Evolutionary conservation across 2,113 vertebrate genomes (phyloP), one percentile per base, ranked within the genome.

Genomic region (Spilogale gracilis): DNA sequence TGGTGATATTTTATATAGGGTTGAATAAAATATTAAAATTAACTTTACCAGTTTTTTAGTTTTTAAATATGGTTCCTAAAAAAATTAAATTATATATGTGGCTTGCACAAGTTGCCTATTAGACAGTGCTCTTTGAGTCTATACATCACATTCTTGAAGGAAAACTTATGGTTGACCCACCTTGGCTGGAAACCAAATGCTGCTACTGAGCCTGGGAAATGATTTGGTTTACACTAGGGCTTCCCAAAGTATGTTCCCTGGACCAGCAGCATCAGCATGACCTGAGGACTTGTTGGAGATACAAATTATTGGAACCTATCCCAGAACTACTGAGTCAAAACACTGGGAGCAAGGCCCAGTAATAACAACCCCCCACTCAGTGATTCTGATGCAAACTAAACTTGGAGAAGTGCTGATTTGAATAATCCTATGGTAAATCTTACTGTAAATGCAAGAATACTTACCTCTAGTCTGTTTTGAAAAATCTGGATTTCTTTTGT

Each of bases 401-500:
- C 17, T 84, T 30, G 48, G 18, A 38, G 5, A 96, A 76, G 4
- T 4, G 38, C 16, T 79, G 5, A 58, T 63, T 88, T 87, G 21
- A 96, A 94, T 52, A 81, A 23, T 48, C 10, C 5, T 69, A 9
- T 87, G 65, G 3, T 69, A 73, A 52, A 60, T 92, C n/a, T 90
- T 89, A 25, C 7, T 56, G 38, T 60, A 69, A 80, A 60, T 60
- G 5, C 14, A 5, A 81, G 45, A 91, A 76, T 87, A 74, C 12
- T 48, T 94, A 20, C 25, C 27, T 95, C 32, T 91, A 45, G 27
- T 86, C 63, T 45, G 25, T 48, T 85, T 90, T 73, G 27, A 79
- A 69, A 95, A 92, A 92, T 89, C 6, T 85, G 16, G 9, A 61
- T 63, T 93, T 93, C 6, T 94, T 91, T 82, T 61, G 12, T 82